These are phyloP conservation scores for Epirrita christyi DNA, from an alignment of 2,888 invertebrate species.

Conservation along the genomic window DNA sequence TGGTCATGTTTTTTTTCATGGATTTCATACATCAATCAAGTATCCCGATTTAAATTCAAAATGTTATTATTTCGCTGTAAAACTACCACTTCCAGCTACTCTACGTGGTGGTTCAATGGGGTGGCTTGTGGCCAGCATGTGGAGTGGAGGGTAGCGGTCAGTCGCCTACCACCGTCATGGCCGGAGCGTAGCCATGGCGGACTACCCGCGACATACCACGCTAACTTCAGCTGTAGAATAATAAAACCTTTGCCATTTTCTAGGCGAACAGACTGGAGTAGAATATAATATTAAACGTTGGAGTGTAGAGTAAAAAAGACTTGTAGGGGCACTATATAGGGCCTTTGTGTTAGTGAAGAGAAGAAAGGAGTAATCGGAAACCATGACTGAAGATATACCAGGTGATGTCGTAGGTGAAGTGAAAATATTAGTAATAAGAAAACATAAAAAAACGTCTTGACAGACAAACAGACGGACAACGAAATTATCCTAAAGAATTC, in stretches of 20 bases:
- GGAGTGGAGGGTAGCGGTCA: slow-evolving; percentile 71
- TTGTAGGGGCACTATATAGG: too few species aligned
- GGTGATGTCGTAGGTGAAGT: slow-evolving; percentile 49
- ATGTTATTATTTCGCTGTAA: not conserved
- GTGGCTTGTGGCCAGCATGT: slow-evolving; percentile 55
- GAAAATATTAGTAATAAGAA: not conserved
- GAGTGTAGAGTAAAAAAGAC: too few species aligned
- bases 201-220: slow-evolving; percentile 24
- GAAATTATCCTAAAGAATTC: too few species aligned
- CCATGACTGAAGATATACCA: slow-evolving; percentile 79
- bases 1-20: too few species aligned
- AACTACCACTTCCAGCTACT: slow-evolving; percentile 16
- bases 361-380: slow-evolving; percentile 11
- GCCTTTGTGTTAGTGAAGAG: too few species aligned
- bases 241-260: not conserved
- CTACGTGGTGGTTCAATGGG: slow-evolving; percentile 6
- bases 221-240: not conserved
- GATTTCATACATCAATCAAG: too few species aligned
- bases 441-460: too few species aligned
- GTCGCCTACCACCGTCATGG: slow-evolving; percentile 65
- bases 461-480: too few species aligned
- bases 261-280: not conserved
- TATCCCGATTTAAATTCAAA: too few species aligned
- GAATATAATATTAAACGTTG: too few species aligned
- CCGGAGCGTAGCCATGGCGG: slow-evolving; percentile 58